Evolutionary conservation across 2,797 vertebrate genomes (phyloP).

Genomic region (Gymnopithys bicolor): DNA sequence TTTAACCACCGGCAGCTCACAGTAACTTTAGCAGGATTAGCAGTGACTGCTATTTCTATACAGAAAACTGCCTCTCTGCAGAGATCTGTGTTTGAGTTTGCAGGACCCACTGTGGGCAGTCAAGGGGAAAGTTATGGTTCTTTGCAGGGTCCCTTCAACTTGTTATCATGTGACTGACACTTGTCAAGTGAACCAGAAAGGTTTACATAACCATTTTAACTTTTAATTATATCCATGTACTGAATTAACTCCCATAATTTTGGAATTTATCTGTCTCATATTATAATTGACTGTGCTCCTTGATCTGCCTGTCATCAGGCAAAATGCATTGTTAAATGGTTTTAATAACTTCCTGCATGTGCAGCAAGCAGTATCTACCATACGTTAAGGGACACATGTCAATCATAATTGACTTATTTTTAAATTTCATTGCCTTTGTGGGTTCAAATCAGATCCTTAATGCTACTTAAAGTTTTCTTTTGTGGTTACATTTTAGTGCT

Average conservation of each 20-base stretch:
- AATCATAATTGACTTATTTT: slow-evolving; percentile 36
- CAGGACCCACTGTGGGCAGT: neutral
- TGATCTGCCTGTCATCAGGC: slow-evolving; percentile 60
- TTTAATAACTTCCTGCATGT: slow-evolving; percentile 21
- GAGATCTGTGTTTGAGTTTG: neutral
- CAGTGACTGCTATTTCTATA: neutral
- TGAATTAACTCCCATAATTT: slow-evolving; percentile 60
- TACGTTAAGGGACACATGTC: slow-evolving; percentile 32
- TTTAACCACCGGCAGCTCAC: neutral
- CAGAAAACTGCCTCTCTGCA: neutral
- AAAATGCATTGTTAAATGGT: slow-evolving; percentile 45
- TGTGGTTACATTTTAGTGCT: slow-evolving; percentile 40
- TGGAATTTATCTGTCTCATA: slow-evolving; percentile 13
- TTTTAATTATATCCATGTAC: slow-evolving; percentile 6
- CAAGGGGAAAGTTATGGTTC: neutral
- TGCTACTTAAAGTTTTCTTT: slow-evolving; percentile 49
- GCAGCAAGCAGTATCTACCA: neutral
- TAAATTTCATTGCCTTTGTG: slow-evolving; percentile 49
- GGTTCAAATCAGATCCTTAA: slow-evolving; percentile 57
- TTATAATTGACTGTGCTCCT: slow-evolving; percentile 56
- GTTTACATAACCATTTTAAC: slow-evolving; percentile 7
- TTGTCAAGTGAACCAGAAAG: neutral
- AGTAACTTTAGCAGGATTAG: neutral
- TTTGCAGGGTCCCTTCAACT: neutral
- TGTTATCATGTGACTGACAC: neutral